Conservation (phyloP, 2,113 vertebrate species). For the Misgurnus anguillicaudatus region DNA sequence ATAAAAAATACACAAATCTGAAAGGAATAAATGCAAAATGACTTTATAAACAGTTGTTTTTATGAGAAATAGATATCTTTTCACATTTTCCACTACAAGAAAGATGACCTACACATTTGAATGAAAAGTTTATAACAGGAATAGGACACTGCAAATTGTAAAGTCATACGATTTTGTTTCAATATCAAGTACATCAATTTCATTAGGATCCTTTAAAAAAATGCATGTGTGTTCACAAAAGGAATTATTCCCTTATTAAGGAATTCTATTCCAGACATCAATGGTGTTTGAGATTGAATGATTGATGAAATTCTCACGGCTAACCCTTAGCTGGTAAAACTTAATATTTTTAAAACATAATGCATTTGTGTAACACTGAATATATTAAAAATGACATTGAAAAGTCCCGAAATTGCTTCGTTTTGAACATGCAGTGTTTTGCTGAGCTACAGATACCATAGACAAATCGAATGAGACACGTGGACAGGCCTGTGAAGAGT, state of each 20-base stretch:
- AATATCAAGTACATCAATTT: background rate
- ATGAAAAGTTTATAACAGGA: background rate
- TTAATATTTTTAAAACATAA: constrained; percentile 8
- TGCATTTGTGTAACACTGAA: constrained; percentile 14
- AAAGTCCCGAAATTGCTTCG: background rate
- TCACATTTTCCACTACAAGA: background rate
- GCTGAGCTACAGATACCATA: background rate
- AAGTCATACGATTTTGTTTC: background rate
- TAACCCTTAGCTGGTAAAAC: background rate
- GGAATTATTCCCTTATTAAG: background rate
- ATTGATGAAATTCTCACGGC: constrained; percentile 33
- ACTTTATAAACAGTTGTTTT: constrained; percentile 15
- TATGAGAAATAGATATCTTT: background rate
- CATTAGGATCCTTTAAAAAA: background rate
- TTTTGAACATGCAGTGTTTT: background rate
- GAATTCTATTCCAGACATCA: constrained; percentile 8
- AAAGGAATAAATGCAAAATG: background rate
- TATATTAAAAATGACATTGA: background rate
- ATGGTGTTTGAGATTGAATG: constrained; percentile 19
- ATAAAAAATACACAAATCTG: background rate
- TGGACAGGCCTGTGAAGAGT: background rate
- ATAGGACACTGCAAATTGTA: background rate
- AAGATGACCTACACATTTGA: background rate
- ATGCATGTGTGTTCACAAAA: background rate
- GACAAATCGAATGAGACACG: background rate